These are phyloP conservation scores for Eospalax fontanierii DNA, from an alignment of 2,797 vertebrate species.

Conservation along the genomic window DNA sequence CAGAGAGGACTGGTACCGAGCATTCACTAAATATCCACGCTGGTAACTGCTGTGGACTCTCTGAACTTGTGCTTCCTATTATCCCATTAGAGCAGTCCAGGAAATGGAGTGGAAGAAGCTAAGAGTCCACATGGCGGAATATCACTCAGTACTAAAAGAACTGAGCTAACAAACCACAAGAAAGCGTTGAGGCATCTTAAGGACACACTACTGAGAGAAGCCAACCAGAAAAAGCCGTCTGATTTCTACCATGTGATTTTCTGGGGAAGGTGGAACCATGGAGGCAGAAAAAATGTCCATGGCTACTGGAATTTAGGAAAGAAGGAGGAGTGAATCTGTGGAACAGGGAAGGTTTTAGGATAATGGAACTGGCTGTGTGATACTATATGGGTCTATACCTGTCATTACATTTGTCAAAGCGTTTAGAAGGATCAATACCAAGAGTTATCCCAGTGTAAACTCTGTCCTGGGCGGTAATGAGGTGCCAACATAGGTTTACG, in stretches of 20 bases:
- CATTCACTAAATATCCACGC: rapidly evolving
- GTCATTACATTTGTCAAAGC: too few relatives aligned
- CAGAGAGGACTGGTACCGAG: background rate
- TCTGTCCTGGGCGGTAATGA: rapidly evolving
- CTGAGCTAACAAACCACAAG: background rate
- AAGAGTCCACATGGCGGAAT: background rate
- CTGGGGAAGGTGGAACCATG: background rate
- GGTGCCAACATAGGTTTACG: background rate
- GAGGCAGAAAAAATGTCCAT: background rate
- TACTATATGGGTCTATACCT: background rate
- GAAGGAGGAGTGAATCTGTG: rapidly evolving
- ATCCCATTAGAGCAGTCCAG: background rate
- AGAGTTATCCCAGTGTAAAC: background rate
- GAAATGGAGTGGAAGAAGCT: background rate
- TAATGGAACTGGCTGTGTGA: background rate
- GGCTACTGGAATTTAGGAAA: background rate
- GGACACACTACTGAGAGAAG: background rate
- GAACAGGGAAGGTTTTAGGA: background rate
- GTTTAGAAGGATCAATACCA: background rate
- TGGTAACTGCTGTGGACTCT: background rate
- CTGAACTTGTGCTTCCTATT: too few relatives aligned
- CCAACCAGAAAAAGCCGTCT: background rate
- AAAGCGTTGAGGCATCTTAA: background rate
- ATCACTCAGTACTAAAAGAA: background rate
- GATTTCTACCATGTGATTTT: background rate